These are phyloP conservation scores for Schizotus pectinicornis DNA, from an alignment of 2,888 invertebrate species.

Conservation along the genomic window DNA sequence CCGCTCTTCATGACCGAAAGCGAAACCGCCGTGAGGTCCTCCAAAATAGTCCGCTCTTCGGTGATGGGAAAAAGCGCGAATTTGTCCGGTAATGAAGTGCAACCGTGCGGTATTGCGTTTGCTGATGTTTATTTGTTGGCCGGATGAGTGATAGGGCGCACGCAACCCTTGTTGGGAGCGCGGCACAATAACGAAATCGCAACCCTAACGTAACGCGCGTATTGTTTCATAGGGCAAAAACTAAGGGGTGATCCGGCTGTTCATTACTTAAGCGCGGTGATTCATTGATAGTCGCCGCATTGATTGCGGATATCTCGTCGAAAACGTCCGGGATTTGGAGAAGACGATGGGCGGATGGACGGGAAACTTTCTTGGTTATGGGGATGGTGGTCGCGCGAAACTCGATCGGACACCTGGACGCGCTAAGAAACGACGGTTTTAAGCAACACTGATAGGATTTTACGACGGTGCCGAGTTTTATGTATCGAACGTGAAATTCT, in stretches of 20 bases:
- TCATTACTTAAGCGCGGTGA: conserved; percentile 30
- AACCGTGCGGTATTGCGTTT: too few relatives aligned
- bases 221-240: conserved; percentile 5
- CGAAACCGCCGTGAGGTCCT: too few relatives aligned
- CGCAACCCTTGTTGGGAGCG: conserved; percentile 36
- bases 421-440: conserved; percentile 21
- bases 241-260: conserved; percentile 13
- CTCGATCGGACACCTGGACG: conserved; percentile 9
- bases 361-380: conserved; percentile 2
- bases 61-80: too few relatives aligned
- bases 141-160: conserved; percentile 22
- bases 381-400: background rate
- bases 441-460: conserved; percentile 11
- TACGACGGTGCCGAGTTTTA: conserved; percentile 16
- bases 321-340: background rate
- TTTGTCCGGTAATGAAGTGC: too few relatives aligned
- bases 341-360: conserved; percentile 12
- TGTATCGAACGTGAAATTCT: conserved; percentile 21
- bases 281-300: conserved; percentile 11
- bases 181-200: conserved; percentile 18
- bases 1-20: too few relatives aligned
- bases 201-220: conserved; percentile 8
- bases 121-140: conserved; percentile 3
- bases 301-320: background rate
- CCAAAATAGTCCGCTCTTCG: too few relatives aligned